phyloP scores from a whole-genome alignment of 92 coral and sea anemone genomes.

The Heteractis magnifica region DNA sequence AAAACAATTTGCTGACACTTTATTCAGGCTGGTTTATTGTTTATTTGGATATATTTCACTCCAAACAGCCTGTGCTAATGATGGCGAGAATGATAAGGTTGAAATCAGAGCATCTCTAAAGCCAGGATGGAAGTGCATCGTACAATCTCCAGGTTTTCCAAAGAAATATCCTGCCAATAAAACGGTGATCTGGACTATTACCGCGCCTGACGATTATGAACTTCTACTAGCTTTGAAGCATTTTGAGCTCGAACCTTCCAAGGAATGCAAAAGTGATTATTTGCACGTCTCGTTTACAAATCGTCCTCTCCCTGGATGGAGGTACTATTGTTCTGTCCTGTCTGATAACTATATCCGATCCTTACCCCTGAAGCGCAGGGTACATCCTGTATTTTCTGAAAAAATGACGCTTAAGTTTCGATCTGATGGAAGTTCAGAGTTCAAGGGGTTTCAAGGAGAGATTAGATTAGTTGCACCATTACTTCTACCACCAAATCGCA shows the following conservation, averaged over 20 bases:
- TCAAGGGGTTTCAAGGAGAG: conserved; percentile 27
- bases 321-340: background rate
- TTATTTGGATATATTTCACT: background rate
- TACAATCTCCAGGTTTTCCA: conserved; percentile 23
- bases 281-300: background rate
- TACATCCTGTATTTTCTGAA: background rate
- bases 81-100: background rate
- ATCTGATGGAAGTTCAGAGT: conserved; percentile 19
- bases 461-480: conserved; percentile 18
- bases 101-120: conserved; percentile 9
- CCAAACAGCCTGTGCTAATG: background rate
- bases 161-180: conserved; percentile 6
- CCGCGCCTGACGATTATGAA: conserved; percentile 10
- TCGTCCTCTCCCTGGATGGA: background rate
- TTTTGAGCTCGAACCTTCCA: conserved; percentile 28
- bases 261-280: conserved; percentile 22
- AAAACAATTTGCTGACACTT: background rate
- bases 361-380: background rate
- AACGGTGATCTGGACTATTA: conserved; percentile 17
- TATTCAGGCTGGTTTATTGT: background rate
- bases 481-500: background rate
- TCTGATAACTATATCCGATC: conserved; percentile 21
- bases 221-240: background rate
- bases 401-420: conserved; percentile 11
- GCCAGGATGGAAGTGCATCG: conserved; percentile 18